Percentiles rank a stretch among this genome's conserved stretches.
These are phyloP conservation scores for Melieria omissa DNA, from an alignment of 2,888 invertebrate species.

Conservation along the genomic window DNA sequence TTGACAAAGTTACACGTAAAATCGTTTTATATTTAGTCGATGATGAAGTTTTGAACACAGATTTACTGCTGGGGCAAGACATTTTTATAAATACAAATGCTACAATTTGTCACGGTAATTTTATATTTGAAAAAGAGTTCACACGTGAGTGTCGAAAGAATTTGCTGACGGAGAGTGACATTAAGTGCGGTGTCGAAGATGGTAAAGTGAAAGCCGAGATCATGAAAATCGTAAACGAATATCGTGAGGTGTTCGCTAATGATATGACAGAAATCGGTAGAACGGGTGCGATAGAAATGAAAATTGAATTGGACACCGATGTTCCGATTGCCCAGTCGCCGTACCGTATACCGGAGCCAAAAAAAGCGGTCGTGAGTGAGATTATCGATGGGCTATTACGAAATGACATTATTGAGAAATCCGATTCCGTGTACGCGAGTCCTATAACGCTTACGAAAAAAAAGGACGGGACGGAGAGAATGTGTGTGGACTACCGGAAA, in stretches of 20 bases:
- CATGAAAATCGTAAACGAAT: slow-evolving; percentile 19
- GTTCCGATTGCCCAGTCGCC: slow-evolving; percentile 29
- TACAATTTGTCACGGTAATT: neutral
- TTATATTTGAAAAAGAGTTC: neutral
- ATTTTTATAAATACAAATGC: neutral
- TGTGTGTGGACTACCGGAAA: slow-evolving; percentile 37
- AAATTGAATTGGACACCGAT: slow-evolving; percentile 30
- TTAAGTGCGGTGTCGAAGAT: neutral
- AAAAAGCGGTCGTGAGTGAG: slow-evolving; percentile 23
- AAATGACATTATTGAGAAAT: slow-evolving; percentile 40
- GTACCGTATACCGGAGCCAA: slow-evolving; percentile 39
- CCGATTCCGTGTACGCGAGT: slow-evolving; percentile 40
- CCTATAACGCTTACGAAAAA: slow-evolving; percentile 41
- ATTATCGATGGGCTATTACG: slow-evolving; percentile 35
- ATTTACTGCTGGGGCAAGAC: slow-evolving; percentile 23
- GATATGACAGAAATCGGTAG: slow-evolving; percentile 30
- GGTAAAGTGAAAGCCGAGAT: slow-evolving; percentile 3
- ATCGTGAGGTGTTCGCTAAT: slow-evolving; percentile 25
- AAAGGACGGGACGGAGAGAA: slow-evolving; percentile 34
- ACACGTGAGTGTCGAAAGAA: neutral
- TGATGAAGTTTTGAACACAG: slow-evolving; percentile 11
- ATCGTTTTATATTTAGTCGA: slow-evolving; percentile 25
- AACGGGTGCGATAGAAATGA: slow-evolving; percentile 33
- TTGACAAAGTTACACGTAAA: slow-evolving; percentile 17
- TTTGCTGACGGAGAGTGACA: neutral